Evolutionary conservation across 1,140 invertebrate species (phyloP).

Genomic region (Druon quercuslanigerum): DNA sequence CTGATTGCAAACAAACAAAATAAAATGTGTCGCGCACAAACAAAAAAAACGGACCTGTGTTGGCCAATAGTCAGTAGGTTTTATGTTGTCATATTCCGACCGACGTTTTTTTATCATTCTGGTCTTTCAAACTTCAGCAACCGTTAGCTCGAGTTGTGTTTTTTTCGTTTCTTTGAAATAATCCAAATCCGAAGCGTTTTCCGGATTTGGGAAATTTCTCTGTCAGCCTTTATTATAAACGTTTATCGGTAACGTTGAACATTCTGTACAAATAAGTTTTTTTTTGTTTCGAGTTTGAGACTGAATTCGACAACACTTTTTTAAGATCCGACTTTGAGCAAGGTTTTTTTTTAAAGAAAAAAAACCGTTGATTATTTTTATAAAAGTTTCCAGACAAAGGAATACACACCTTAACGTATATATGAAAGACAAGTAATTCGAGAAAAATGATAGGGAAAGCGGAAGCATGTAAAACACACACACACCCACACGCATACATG

Average conservation of each 20-base stretch:
- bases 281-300: conserved; percentile 14
- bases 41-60: conserved; percentile 35
- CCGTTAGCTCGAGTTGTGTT: neutral
- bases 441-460: conserved; percentile 40
- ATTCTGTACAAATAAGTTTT: conserved; percentile 19
- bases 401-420: conserved; percentile 30
- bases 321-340: conserved; percentile 9
- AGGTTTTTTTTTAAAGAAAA: conserved; percentile 8
- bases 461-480: conserved; percentile 36
- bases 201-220: neutral
- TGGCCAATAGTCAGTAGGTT: conserved; percentile 57
- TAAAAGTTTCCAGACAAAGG: conserved; percentile 24
- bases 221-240: too few relatives aligned
- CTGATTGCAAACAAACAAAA: neutral
- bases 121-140: neutral
- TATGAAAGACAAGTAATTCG: conserved; percentile 22
- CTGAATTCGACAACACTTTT: neutral
- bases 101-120: conserved; percentile 1
- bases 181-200: neutral
- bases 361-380: conserved; percentile 22
- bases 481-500: neutral
- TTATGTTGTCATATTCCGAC: conserved; percentile 46
- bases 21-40: neutral
- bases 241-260: too few relatives aligned
- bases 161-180: neutral